Evolutionary conservation across 2,113 vertebrate genomes (phyloP).

Genomic region (Redunca redunca): DNA sequence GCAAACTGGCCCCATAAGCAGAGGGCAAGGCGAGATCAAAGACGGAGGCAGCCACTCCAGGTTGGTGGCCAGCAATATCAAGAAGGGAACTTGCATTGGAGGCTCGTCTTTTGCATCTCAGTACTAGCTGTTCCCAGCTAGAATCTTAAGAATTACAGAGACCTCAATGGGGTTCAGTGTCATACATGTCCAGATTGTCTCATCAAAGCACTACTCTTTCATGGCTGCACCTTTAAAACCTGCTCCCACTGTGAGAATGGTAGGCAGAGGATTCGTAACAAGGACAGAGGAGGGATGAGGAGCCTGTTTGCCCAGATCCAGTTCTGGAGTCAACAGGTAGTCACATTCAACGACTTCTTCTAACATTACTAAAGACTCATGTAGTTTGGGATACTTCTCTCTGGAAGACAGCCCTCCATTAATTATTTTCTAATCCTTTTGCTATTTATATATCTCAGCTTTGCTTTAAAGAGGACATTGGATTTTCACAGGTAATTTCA

Average conservation of each 20-base stretch:
- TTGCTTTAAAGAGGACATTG: neutral
- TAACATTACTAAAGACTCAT: neutral
- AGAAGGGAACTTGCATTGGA: neutral
- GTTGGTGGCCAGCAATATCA: too few species aligned
- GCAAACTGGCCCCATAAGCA: neutral
- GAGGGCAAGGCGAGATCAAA: neutral
- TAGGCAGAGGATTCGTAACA: neutral
- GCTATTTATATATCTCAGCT: neutral
- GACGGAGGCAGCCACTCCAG: neutral
- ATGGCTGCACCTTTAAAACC: neutral
- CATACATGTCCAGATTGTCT: neutral
- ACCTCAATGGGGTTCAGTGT: neutral
- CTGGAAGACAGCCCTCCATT: neutral
- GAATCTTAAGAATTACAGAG: neutral
- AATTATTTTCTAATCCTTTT: neutral
- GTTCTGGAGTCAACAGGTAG: neutral
- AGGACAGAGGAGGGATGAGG: neutral
- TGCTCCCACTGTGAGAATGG: neutral
- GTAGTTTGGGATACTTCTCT: neutral
- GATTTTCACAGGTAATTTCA: neutral
- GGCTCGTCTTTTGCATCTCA: neutral
- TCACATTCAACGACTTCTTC: neutral
- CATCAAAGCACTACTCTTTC: neutral
- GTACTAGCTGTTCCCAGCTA: neutral
- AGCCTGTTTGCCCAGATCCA: neutral